phyloP scores from a whole-genome alignment of 2,113 vertebrate genomes.

The Gallinago media region DNA sequence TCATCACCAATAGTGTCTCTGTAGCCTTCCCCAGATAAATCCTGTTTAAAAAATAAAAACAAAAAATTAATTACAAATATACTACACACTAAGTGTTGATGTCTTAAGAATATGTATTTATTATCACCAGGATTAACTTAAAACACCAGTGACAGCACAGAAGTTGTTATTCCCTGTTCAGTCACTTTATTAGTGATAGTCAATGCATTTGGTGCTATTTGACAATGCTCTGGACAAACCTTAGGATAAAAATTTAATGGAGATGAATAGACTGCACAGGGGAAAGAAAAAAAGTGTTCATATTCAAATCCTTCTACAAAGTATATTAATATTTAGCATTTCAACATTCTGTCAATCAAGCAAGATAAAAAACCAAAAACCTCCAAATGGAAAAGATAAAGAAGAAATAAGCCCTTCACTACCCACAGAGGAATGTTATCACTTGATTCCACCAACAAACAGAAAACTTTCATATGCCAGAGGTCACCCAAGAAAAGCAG shows the following conservation, averaged over 20 bases:
- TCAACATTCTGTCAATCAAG: neutral
- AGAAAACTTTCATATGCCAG: constrained; percentile 5
- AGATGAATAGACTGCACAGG: neutral
- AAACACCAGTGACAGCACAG: neutral
- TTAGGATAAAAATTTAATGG: neutral
- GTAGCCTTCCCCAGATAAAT: constrained; percentile 85
- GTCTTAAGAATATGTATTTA: neutral
- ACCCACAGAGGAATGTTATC: neutral
- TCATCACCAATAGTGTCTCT: constrained; percentile 86
- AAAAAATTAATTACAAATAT: neutral
- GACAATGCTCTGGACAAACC: neutral
- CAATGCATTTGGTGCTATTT: neutral
- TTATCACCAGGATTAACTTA: neutral
- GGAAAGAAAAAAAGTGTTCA: neutral
- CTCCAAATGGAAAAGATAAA: neutral
- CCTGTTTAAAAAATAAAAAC: constrained; percentile 76
- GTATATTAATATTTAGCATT: neutral
- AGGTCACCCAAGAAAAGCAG: constrained; percentile 52
- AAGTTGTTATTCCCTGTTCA: neutral
- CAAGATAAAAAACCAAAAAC: neutral
- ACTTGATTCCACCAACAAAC: neutral
- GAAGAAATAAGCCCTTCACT: neutral
- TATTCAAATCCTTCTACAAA: neutral
- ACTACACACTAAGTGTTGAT: neutral
- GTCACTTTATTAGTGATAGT: neutral